These are phyloP conservation scores for Scyliorhinus canicula DNA, from an alignment of 2,797 vertebrate species.

Conservation along the genomic window DNA sequence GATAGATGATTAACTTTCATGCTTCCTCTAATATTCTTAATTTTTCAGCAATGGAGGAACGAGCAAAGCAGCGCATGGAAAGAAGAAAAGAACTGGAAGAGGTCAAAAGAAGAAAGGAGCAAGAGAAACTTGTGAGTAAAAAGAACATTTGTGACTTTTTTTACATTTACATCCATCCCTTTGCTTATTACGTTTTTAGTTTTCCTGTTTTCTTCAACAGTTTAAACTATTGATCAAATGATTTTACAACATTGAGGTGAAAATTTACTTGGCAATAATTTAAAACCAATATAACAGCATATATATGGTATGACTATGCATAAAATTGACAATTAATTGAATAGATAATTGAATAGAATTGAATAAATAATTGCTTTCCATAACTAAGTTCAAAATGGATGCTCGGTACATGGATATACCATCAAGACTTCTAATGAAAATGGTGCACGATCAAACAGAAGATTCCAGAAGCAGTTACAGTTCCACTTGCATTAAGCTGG, in stretches of 20 bases:
- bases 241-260: not conserved
- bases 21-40: not conserved
- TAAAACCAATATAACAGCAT: not conserved
- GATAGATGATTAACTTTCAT: not conserved
- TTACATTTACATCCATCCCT: not conserved
- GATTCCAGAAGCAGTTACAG: not conserved
- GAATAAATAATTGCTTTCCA: not conserved
- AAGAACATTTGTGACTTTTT: not conserved
- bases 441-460: not conserved
- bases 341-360: not conserved
- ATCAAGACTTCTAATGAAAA: not conserved
- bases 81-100: slow-evolving; percentile 71
- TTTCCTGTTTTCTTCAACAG: not conserved
- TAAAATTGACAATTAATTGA: not conserved
- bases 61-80: slow-evolving; percentile 69
- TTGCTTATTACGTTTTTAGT: not conserved
- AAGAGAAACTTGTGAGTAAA: slow-evolving; percentile 77
- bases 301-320: too few species aligned
- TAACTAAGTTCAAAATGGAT: not conserved
- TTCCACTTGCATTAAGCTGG: not conserved
- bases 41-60: slow-evolving; percentile 80
- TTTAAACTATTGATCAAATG: not conserved
- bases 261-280: not conserved
- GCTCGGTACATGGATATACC: not conserved
- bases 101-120: slow-evolving; percentile 69